Evolutionary conservation across 2,113 vertebrate species (phyloP).

Genomic region (Semnopithecus entellus): DNA sequence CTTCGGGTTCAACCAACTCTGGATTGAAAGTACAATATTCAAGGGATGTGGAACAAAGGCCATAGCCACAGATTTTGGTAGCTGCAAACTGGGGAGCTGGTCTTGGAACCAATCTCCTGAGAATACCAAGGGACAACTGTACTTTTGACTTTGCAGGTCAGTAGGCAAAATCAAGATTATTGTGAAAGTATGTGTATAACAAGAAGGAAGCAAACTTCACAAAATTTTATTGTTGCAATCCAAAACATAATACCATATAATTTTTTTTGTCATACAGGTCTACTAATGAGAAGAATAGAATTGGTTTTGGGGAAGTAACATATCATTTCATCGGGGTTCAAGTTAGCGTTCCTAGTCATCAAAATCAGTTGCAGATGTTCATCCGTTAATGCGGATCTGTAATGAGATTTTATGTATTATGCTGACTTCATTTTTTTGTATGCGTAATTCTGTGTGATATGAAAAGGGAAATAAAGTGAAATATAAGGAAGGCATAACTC

Average conservation of each 20-base stretch:
- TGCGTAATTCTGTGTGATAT: neutral
- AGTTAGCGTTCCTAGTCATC: neutral
- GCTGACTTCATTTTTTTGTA: neutral
- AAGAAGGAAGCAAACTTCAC: neutral
- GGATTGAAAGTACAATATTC: too few species aligned
- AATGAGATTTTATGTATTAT: neutral
- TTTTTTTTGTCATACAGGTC: neutral
- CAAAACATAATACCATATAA: neutral
- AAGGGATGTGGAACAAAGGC: too few species aligned
- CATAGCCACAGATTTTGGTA: too few species aligned
- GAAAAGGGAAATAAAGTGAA: neutral
- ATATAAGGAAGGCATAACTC: neutral
- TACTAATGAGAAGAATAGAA: neutral
- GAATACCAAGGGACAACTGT: neutral
- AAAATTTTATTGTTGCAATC: neutral
- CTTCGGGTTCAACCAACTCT: too few species aligned
- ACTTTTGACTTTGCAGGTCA: neutral
- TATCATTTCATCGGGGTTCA: neutral
- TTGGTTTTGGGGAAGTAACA: neutral
- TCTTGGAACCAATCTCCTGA: too few species aligned
- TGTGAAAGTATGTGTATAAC: neutral
- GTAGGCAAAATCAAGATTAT: neutral
- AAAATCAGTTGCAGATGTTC: neutral
- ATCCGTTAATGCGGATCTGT: neutral
- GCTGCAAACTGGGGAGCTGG: too few species aligned